Conservation (phyloP, 2,113 vertebrate species). For the Alaudala cheleensis region DNA sequence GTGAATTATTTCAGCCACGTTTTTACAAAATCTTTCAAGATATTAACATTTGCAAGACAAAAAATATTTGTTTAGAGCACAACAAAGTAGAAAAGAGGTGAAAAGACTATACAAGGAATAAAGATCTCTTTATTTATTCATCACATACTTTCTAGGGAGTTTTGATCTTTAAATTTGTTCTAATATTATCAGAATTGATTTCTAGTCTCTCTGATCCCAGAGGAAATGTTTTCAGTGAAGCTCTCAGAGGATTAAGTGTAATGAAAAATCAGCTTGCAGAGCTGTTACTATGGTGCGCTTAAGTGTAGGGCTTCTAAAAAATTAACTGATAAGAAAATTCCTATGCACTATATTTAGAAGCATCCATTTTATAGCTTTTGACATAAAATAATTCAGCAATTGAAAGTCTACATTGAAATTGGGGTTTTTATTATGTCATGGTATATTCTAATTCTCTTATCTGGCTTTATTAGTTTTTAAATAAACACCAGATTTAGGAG, state of each 20-base stretch:
- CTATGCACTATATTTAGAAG: constrained; percentile 73
- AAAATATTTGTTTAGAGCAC: constrained; percentile 32
- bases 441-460: constrained; percentile 2
- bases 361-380: constrained; percentile 72
- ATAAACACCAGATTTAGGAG: constrained; percentile 47
- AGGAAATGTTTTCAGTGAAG: constrained; percentile 75
- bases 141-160: constrained; percentile 28
- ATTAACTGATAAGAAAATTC: constrained; percentile 69
- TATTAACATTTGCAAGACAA: not conserved
- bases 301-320: constrained; percentile 68
- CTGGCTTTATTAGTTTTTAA: constrained; percentile 24
- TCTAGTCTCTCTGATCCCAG: constrained; percentile 71
- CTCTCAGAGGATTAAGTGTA: constrained; percentile 70
- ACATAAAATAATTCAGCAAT: constrained; percentile 69
- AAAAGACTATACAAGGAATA: not conserved
- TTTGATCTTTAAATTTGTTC: constrained; percentile 74
- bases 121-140: constrained; percentile 59
- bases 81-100: not conserved
- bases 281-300: constrained; percentile 75
- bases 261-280: constrained; percentile 71
- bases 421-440: constrained; percentile 21
- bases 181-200: constrained; percentile 79
- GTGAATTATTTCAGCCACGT: not conserved
- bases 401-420: constrained; percentile 59
- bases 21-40: constrained; percentile 14